Evolutionary conservation across 2,797 vertebrate species (phyloP).

Genomic region (Chelon labrosus): DNA sequence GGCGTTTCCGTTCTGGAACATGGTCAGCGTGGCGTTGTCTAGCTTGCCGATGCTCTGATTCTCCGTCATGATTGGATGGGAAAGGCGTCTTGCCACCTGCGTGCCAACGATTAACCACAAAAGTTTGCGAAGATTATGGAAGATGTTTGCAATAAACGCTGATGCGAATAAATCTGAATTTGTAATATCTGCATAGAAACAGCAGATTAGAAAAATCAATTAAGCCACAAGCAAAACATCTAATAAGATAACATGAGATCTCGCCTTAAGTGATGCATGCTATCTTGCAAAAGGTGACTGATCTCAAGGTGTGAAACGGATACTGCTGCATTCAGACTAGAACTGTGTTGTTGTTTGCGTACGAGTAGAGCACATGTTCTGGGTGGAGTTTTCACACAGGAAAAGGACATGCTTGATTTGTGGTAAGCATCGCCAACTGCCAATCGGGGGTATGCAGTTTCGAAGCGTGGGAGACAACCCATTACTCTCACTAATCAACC

Average conservation of each 20-base stretch:
- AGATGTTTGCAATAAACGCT: not conserved
- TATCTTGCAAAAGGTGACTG: not conserved
- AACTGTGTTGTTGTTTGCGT: slow-evolving; percentile 9
- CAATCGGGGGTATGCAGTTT: accelerated
- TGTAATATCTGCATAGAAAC: not conserved
- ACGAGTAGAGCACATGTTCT: not conserved
- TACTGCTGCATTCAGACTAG: not conserved
- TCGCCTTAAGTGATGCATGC: not conserved
- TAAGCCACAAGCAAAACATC: not conserved
- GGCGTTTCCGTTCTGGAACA: slow-evolving; percentile 80
- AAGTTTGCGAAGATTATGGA: not conserved
- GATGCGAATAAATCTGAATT: no score
- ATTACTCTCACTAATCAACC: accelerated
- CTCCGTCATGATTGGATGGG: slow-evolving; percentile 66
- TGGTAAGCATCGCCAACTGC: slow-evolving; percentile 38
- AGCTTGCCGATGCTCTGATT: slow-evolving; percentile 70
- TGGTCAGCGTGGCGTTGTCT: slow-evolving; percentile 85
- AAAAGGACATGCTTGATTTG: slow-evolving; percentile 47
- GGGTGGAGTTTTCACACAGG: slow-evolving; percentile 70
- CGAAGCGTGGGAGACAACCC: accelerated
- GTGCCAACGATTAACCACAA: slow-evolving; percentile 5
- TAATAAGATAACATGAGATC: not conserved
- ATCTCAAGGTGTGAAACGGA: slow-evolving; percentile 40
- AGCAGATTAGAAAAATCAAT: not conserved
- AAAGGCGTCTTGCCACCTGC: slow-evolving; percentile 44